A percentile compares a stretch with the other conserved stretches of the same genome.
Evolutionary conservation across 2,888 invertebrate species (phyloP).

Genomic region (Apeira syringaria): DNA sequence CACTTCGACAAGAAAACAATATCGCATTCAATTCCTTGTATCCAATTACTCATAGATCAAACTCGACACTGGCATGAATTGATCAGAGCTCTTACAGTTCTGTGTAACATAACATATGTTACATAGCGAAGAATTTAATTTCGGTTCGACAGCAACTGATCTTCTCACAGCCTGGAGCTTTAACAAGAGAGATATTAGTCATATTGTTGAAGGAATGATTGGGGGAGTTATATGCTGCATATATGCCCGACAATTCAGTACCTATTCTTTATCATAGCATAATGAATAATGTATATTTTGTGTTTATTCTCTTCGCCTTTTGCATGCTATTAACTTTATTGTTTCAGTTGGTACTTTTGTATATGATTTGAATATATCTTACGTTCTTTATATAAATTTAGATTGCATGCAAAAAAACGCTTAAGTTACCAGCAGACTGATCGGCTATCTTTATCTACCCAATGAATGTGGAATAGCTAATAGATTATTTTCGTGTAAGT

Average conservation of each 20-base stretch:
- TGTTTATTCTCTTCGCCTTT: too few relatives aligned
- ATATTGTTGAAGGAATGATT: slow-evolving; percentile 1
- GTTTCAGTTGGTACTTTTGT: too few relatives aligned
- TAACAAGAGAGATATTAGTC: slow-evolving; percentile 3
- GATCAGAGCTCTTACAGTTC: slow-evolving; percentile 5
- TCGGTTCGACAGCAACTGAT: slow-evolving; percentile 23
- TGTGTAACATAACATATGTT: not conserved
- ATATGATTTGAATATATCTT: too few relatives aligned
- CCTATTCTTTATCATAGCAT: too few relatives aligned
- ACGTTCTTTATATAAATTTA: too few relatives aligned
- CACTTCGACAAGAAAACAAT: slow-evolving; percentile 9
- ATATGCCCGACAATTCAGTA: not conserved
- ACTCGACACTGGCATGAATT: slow-evolving; percentile 13
- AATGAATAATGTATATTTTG: too few relatives aligned
- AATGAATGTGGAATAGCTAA: too few relatives aligned
- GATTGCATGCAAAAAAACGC: too few relatives aligned
- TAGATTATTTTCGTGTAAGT: too few relatives aligned
- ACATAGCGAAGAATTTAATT: slow-evolving; percentile 23
- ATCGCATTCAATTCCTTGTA: slow-evolving; percentile 7
- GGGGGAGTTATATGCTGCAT: not conserved
- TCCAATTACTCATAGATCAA: slow-evolving; percentile 19
- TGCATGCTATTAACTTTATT: too few relatives aligned
- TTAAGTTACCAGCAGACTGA: too few relatives aligned
- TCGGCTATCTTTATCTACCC: too few relatives aligned
- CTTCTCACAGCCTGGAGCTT: slow-evolving; percentile 6